phyloP scores from a whole-genome alignment of 1,140 invertebrate genomes.

The Drosophila jambulina region DNA sequence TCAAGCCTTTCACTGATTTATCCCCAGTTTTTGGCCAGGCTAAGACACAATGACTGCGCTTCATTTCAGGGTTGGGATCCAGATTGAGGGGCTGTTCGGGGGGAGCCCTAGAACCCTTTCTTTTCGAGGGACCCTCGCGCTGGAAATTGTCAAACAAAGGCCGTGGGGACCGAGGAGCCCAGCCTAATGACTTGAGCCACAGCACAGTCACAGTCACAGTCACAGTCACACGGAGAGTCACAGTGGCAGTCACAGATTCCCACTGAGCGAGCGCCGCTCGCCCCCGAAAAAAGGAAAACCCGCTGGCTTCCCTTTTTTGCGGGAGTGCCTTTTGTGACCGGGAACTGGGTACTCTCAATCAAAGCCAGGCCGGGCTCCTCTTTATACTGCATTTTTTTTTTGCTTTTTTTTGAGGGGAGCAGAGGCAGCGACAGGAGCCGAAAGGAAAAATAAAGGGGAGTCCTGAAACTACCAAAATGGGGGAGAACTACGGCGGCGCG shows the following conservation, averaged over 20 bases:
- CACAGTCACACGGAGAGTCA: conserved; percentile 20
- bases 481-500: conserved; percentile 25
- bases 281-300: conserved; percentile 7
- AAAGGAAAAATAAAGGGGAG: conserved; percentile 31
- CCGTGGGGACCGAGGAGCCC: conserved; percentile 10
- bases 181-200: conserved; percentile 76
- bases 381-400: neutral
- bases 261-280: neutral
- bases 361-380: conserved; percentile 33
- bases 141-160: conserved; percentile 76
- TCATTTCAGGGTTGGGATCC: conserved; percentile 10
- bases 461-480: conserved; percentile 29
- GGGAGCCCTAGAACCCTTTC: conserved; percentile 17
- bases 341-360: conserved; percentile 37
- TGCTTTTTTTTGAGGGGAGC: conserved; percentile 18
- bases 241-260: conserved; percentile 35
- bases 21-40: conserved; percentile 53
- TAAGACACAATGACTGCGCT: conserved; percentile 56
- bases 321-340: conserved; percentile 39
- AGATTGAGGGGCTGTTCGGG: neutral
- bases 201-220: neutral
- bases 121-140: conserved; percentile 25
- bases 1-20: conserved; percentile 37
- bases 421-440: neutral
- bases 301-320: conserved; percentile 16